Percentiles rank a stretch among this genome's conserved stretches.
Evolutionary conservation across 1,140 invertebrate genomes (phyloP).

Genomic region (Fopius arisanus): DNA sequence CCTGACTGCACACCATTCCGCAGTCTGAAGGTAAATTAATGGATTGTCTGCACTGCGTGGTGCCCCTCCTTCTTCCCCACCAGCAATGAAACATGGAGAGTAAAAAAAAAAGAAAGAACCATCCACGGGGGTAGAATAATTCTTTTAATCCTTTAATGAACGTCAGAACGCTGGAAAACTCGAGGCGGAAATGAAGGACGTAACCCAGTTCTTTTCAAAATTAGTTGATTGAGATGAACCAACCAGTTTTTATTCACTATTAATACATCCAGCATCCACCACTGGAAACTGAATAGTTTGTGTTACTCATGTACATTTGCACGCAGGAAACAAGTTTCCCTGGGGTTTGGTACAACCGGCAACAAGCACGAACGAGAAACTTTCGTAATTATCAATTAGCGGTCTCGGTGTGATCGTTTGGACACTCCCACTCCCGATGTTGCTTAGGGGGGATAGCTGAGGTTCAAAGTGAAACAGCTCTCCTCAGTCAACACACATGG

Average conservation of each 20-base stretch:
- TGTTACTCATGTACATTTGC: constrained; percentile 9
- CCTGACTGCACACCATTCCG: no score
- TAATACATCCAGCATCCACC: background rate
- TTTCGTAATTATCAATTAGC: constrained; percentile 34
- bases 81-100: no score
- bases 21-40: background rate
- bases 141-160: background rate
- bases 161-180: no score
- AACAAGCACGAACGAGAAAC: constrained; percentile 18
- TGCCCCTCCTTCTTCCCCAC: background rate
- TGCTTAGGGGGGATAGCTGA: no score
- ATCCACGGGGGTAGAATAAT: background rate
- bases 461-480: constrained; percentile 27
- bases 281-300: background rate
- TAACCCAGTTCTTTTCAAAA: background rate
- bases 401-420: constrained; percentile 22
- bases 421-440: constrained; percentile 6
- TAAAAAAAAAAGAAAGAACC: no score
- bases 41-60: background rate
- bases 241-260: background rate
- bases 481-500: constrained; percentile 1
- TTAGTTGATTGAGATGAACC: background rate
- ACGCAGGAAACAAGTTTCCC: constrained; percentile 12
- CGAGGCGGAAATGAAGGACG: no score
- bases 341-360: background rate